A percentile compares a stretch with the other conserved stretches of the same genome.
These are phyloP conservation scores for Stichodactyla mertensii DNA, from an alignment of 64 coral and sea anemone genomes.

Conservation along the genomic window DNA sequence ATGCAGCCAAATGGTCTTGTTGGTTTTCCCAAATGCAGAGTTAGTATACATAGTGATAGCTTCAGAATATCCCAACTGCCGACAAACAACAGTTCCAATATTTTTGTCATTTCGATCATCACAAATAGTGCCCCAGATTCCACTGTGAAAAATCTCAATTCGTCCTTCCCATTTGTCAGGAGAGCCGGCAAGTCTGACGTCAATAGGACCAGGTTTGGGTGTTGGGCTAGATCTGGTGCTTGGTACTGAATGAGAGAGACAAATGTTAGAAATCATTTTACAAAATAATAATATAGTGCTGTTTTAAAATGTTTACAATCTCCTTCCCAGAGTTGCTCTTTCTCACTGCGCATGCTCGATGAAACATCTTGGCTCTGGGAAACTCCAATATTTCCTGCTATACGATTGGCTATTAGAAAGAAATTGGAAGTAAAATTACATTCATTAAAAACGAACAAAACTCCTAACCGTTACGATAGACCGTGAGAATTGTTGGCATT, in stretches of 20 bases:
- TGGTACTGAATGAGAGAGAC: neutral
- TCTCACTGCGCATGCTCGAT: too few relatives aligned
- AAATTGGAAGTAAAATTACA: too few relatives aligned
- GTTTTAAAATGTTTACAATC: too few relatives aligned
- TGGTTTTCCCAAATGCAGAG: conserved; percentile 17
- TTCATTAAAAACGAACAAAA: too few relatives aligned
- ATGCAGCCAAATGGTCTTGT: conserved; percentile 12
- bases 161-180: neutral
- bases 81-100: neutral
- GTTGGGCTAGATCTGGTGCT: neutral
- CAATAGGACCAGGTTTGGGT: neutral
- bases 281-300: too few relatives aligned
- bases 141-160: neutral
- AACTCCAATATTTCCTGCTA: too few relatives aligned
- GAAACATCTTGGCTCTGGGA: too few relatives aligned
- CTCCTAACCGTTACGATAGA: too few relatives aligned
- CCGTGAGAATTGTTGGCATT: too few relatives aligned
- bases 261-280: too few relatives aligned
- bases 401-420: too few relatives aligned
- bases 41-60: conserved; percentile 1
- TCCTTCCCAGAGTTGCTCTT: too few relatives aligned
- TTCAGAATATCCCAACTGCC: neutral
- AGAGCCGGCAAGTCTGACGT: neutral
- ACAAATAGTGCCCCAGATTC: neutral
- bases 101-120: neutral